Conservation (phyloP, 2,113 vertebrate species). For the Onychostoma macrolepis region DNA sequence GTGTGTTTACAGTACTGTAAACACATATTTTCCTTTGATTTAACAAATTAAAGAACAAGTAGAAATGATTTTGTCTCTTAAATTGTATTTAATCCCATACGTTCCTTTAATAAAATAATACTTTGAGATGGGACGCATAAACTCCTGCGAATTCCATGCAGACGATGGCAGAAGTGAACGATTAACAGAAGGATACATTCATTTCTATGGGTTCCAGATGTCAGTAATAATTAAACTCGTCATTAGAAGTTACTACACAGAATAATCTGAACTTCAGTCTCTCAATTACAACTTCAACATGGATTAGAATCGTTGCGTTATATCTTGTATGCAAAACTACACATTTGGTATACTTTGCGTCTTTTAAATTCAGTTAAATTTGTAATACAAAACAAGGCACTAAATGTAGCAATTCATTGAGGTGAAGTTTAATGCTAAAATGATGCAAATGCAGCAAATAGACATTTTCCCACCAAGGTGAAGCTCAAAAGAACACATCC, state of each 20-base stretch:
- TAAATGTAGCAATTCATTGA: slow-evolving; percentile 30
- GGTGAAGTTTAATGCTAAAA: background rate
- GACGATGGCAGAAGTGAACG: background rate
- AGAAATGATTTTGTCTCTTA: background rate
- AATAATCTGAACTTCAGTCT: slow-evolving; percentile 23
- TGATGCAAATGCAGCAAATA: background rate
- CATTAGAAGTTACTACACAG: background rate
- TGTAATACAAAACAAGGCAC: slow-evolving; percentile 58
- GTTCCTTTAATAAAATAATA: slow-evolving; percentile 15
- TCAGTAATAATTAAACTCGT: no score
- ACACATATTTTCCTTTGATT: background rate
- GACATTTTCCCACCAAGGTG: background rate
- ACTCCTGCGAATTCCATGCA: background rate
- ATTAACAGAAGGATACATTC: background rate
- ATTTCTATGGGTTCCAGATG: background rate
- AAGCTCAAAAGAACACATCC: background rate
- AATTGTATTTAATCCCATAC: background rate
- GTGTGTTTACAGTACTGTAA: background rate
- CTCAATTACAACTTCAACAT: background rate
- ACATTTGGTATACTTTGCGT: slow-evolving; percentile 41
- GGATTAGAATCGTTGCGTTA: slow-evolving; percentile 7
- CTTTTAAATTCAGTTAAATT: slow-evolving; percentile 1
- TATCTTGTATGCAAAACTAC: slow-evolving; percentile 34
- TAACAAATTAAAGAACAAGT: background rate
- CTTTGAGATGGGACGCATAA: background rate